phyloP scores from a whole-genome alignment of 2,797 vertebrate species.

The Chrysolophus pictus region DNA sequence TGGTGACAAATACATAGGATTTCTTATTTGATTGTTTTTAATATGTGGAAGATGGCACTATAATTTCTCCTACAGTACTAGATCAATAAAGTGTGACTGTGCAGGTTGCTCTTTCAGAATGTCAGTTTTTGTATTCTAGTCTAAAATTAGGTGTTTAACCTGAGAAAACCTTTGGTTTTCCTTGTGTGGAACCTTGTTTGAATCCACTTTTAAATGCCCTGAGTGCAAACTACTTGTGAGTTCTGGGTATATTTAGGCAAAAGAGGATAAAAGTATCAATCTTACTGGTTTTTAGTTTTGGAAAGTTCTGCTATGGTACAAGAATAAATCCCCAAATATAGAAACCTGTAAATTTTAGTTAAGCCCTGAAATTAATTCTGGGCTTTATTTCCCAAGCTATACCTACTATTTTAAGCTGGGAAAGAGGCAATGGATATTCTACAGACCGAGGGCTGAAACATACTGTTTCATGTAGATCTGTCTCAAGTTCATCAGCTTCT shows the following conservation, averaged over 20 bases:
- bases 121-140: background rate
- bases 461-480: background rate
- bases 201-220: background rate
- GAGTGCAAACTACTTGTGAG: background rate
- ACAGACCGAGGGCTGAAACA: background rate
- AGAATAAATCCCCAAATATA: background rate
- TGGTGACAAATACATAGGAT: background rate
- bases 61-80: background rate
- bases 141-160: background rate
- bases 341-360: background rate
- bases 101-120: background rate
- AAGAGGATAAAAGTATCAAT: background rate
- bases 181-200: background rate
- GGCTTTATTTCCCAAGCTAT: background rate
- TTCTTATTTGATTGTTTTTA: background rate
- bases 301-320: background rate
- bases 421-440: background rate
- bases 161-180: background rate
- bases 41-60: background rate
- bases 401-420: background rate
- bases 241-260: background rate
- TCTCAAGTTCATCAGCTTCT: background rate
- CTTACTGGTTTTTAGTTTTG: background rate
- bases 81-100: background rate
- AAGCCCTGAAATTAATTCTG: background rate